Base-by-base conservation (phyloP, 2,888 invertebrate genomes). In the Galerucella pusilla region DNA sequence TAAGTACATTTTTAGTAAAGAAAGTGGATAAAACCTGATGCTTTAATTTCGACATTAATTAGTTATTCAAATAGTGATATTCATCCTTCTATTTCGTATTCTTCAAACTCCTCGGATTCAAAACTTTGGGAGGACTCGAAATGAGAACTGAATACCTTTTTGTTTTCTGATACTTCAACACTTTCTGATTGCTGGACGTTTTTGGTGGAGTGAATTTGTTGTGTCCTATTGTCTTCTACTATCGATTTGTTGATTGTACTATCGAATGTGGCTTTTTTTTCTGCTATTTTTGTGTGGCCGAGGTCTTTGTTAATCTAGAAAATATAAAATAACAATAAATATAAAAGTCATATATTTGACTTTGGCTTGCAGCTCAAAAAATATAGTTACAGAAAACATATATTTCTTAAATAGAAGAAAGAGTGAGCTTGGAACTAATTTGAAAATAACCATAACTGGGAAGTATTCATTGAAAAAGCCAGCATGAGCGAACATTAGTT, bases 81-180 rank as follows among this genome's bases (percentile, higher is more conserved):
- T 83, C 78, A 85, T 75, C 82, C 83, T 73, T 85, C 85, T 46
- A 82, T 78, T 81, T 86, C 87, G 80, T 84, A 87, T 81, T 88
- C 88, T 80, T 87, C 86, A 28, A 83, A 83, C 80, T 88, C 88
- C 82, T 88, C 88, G 81, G 86, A 85, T 69, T 86, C 86, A 77
- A 84, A 88, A 80, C 86, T 87, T 79, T 87, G 85, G 35, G 87
- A 86, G 52, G 86, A 86, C 73, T 86, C 85, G 70, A 85, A 82
- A 80, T 84, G 85, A 68, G 86, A 81, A 25, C 83, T 82, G 75
- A 85, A 84, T 84, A 87, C 87, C 85, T 86, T 83, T 71, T 84
- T 83, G 74, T 85, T 85, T 69, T 83, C 84, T 45, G 85, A 84
- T 10, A 86, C 82, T 67, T 84, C 83, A 67, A 85, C 80, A 10